Evolutionary conservation across 2,888 invertebrate species (phyloP).

Genomic region (Auanema freiburgensis): DNA sequence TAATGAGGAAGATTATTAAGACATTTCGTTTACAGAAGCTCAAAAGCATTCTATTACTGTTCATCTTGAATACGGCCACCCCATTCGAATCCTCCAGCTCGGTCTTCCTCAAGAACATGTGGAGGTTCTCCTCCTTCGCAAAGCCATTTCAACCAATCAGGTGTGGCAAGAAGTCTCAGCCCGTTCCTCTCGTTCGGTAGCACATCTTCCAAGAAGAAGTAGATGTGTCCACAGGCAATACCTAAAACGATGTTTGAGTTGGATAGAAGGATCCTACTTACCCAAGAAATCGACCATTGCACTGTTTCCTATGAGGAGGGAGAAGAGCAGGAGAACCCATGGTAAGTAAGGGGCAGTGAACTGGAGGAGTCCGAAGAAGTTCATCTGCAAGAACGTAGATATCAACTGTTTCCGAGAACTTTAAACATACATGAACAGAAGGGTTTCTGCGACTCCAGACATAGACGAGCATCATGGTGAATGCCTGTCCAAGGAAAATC

Average conservation of each 20-base stretch:
- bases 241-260: too few relatives aligned
- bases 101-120: slow-evolving; percentile 56
- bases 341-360: slow-evolving; percentile 95
- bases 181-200: slow-evolving; percentile 77
- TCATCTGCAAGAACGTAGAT: slow-evolving; percentile 77
- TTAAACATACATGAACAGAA: slow-evolving; percentile 23
- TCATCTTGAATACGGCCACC: too few relatives aligned
- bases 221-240: slow-evolving; percentile 95
- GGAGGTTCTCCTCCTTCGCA: slow-evolving; percentile 78
- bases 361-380: slow-evolving; percentile 91
- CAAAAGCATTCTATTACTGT: too few relatives aligned
- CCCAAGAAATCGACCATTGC: slow-evolving; percentile 96
- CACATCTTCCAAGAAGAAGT: slow-evolving; percentile 96
- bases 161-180: slow-evolving; percentile 34
- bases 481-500: slow-evolving; percentile 95
- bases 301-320: slow-evolving; percentile 90
- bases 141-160: slow-evolving; percentile 67
- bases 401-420: neutral
- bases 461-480: slow-evolving; percentile 98
- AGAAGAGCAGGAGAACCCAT: slow-evolving; percentile 95
- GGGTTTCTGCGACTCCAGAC: slow-evolving; percentile 82
- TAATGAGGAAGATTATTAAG: too few relatives aligned
- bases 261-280: too few relatives aligned
- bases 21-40: too few relatives aligned
- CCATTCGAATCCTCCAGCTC: slow-evolving; percentile 64